Percentiles rank a stretch among this genome's conserved stretches.
Conservation (phyloP, 2,888 invertebrate species). For the Harpagoxenus sublaevis region DNA sequence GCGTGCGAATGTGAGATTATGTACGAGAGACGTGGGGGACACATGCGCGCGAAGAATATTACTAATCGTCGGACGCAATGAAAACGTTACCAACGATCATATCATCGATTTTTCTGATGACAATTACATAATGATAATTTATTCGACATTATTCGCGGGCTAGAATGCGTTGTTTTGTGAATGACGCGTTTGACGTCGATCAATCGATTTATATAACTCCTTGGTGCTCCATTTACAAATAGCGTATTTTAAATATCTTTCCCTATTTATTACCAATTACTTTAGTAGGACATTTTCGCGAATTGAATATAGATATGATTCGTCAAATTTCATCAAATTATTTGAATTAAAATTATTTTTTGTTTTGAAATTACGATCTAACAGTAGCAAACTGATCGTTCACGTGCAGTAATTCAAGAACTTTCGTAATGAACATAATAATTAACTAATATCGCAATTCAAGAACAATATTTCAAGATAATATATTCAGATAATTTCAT, state of each 20-base stretch:
- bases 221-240: slow-evolving; percentile 38
- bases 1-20: slow-evolving; percentile 18
- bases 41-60: slow-evolving; percentile 2
- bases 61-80: slow-evolving; percentile 44
- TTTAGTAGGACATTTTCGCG: slow-evolving; percentile 3
- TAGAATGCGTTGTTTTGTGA: slow-evolving; percentile 26
- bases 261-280: slow-evolving; percentile 28
- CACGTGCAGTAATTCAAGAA: not conserved
- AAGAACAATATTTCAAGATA: not conserved
- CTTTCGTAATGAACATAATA: not conserved
- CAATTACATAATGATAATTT: slow-evolving; percentile 41
- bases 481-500: not conserved
- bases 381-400: not conserved
- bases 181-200: not conserved
- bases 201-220: slow-evolving; percentile 14
- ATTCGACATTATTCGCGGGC: slow-evolving; percentile 26
- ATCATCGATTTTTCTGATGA: slow-evolving; percentile 51
- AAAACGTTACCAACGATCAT: slow-evolving; percentile 67
- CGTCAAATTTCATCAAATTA: not conserved
- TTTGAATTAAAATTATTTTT: slow-evolving; percentile 19
- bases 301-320: not conserved
- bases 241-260: slow-evolving; percentile 21
- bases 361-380: slow-evolving; percentile 7
- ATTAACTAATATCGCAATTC: not conserved
- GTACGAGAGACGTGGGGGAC: not conserved